Evolutionary conservation across 1,140 invertebrate genomes (phyloP).

Genomic region (Bombus terrestris): DNA sequence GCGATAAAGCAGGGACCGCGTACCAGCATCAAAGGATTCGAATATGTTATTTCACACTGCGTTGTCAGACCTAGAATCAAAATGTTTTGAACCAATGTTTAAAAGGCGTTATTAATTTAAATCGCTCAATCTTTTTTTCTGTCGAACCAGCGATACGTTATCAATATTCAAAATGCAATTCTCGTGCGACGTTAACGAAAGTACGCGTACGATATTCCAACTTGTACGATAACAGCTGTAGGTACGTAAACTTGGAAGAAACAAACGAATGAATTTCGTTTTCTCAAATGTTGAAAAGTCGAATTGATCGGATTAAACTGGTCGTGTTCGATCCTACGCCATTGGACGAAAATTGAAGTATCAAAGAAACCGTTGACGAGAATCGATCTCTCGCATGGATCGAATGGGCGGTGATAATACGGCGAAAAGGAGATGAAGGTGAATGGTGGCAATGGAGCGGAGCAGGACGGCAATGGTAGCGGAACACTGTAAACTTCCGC

Average conservation of each 20-base stretch:
- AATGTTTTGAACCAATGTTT: background rate
- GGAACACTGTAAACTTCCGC: constrained; percentile 68
- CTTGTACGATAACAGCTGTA: background rate
- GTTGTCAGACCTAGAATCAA: constrained; percentile 19
- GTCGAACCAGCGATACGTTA: background rate
- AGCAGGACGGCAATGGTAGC: constrained; percentile 27
- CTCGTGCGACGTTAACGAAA: background rate
- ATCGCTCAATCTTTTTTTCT: background rate
- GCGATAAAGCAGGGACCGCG: constrained; percentile 62
- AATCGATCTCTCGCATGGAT: constrained; percentile 55
- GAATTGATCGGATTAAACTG: no score
- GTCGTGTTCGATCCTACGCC: constrained; percentile 2
- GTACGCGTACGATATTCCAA: background rate
- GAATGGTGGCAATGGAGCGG: background rate
- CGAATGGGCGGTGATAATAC: constrained; percentile 60
- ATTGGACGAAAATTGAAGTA: constrained; percentile 51
- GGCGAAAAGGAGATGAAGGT: constrained; percentile 26
- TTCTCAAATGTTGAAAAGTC: no score
- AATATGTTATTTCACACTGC: constrained; percentile 57
- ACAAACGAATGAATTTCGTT: background rate
- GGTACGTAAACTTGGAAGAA: no score
- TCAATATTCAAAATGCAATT: background rate
- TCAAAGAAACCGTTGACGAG: constrained; percentile 46
- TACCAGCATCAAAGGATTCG: constrained; percentile 54
- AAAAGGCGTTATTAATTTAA: constrained; percentile 23